These are phyloP conservation scores for Scolopax rusticola DNA, from an alignment of 2,797 vertebrate species.

Conservation along the genomic window DNA sequence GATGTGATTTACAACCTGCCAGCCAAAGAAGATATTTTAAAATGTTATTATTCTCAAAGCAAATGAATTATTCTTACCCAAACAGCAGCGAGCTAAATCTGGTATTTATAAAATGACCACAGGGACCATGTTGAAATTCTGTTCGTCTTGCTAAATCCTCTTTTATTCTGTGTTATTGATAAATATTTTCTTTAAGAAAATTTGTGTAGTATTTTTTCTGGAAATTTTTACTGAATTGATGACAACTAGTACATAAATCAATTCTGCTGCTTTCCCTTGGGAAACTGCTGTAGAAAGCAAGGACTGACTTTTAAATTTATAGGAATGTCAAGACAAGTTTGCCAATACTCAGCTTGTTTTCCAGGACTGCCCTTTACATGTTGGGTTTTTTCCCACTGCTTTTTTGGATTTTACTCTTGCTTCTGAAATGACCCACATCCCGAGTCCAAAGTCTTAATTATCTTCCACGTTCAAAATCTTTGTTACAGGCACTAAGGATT, in stretches of 20 bases:
- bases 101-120: not conserved
- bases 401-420: not conserved
- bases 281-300: conserved; percentile 21
- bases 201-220: not conserved
- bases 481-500: not conserved
- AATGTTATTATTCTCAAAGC: not conserved
- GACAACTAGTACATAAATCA: conserved; percentile 7
- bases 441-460: not conserved
- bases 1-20: not conserved
- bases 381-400: not conserved
- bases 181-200: conserved; percentile 8
- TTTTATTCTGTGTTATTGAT: not conserved
- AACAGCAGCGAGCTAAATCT: not conserved
- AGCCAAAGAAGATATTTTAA: not conserved
- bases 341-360: conserved; percentile 15
- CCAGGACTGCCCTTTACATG: conserved; percentile 27
- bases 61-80: not conserved
- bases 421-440: not conserved
- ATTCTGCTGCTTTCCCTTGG: not conserved
- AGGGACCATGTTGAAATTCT: not conserved
- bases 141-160: not conserved
- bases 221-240: not conserved
- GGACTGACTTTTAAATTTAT: conserved; percentile 24
- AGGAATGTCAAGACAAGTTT: not conserved
- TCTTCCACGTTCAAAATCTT: not conserved